These are phyloP conservation scores for Crocallis elinguaria DNA, from an alignment of 2,888 invertebrate genomes.

Conservation along the genomic window DNA sequence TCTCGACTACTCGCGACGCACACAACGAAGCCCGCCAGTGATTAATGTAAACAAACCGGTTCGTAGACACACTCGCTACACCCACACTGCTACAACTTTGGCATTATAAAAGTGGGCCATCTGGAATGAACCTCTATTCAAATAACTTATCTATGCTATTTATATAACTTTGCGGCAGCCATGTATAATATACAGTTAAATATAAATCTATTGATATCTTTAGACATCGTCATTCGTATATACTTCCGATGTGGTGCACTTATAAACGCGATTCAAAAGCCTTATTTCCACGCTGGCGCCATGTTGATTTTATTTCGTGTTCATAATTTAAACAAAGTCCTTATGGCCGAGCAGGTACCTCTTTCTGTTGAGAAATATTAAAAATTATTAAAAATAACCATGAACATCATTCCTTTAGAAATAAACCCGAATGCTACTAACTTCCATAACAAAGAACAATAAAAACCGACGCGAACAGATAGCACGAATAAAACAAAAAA, in stretches of 20 bases:
- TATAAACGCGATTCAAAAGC: background rate
- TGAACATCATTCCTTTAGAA: constrained; percentile 34
- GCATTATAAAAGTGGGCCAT: constrained; percentile 71
- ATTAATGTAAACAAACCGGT: constrained; percentile 83
- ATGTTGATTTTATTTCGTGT: constrained; percentile 17
- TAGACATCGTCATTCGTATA: constrained; percentile 22
- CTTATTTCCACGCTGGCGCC: constrained; percentile 12
- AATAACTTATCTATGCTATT: constrained; percentile 40
- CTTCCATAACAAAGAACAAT: constrained; percentile 71
- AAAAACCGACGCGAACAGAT: constrained; percentile 63
- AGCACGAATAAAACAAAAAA: constrained; percentile 62
- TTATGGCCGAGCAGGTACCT: constrained; percentile 8
- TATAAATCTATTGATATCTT: constrained; percentile 27
- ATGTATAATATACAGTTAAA: constrained; percentile 26
- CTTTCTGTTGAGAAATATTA: constrained; percentile 4
- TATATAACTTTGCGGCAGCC: constrained; percentile 34
- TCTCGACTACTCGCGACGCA: constrained; percentile 46
- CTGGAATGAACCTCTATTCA: constrained; percentile 57
- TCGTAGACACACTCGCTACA: constrained; percentile 45
- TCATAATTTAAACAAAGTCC: constrained; percentile 11
- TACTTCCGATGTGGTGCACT: constrained; percentile 17
- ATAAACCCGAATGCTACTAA: constrained; percentile 48
- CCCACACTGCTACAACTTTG: constrained; percentile 41
- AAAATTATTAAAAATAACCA: constrained; percentile 26
- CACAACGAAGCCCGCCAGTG: constrained; percentile 55